phyloP scores from a whole-genome alignment of 1,140 invertebrate genomes.

The Holotrichia oblita region DNA sequence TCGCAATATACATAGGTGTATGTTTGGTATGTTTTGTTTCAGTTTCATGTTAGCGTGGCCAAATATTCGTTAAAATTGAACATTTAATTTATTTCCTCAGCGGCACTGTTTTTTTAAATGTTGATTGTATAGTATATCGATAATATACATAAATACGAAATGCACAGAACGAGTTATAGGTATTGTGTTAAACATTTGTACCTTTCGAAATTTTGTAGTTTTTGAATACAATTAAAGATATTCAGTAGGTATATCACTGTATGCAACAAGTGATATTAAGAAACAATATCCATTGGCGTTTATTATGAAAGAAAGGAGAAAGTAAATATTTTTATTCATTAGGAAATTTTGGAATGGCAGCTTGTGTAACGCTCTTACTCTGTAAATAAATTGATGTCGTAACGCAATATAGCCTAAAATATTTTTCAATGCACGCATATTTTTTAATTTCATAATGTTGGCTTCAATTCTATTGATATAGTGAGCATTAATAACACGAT shows the following conservation, averaged over 20 bases:
- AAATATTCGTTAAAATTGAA: too few species aligned
- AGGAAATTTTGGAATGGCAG: conserved; percentile 21
- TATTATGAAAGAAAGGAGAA: conserved; percentile 37
- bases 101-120: too few species aligned
- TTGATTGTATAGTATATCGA: too few species aligned
- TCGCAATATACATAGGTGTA: too few species aligned
- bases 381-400: conserved; percentile 18
- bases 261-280: background rate
- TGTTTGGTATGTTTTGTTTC: too few species aligned
- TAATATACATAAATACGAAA: too few species aligned
- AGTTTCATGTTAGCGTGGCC: too few species aligned
- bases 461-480: background rate
- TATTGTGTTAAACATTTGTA: too few species aligned
- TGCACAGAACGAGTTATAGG: too few species aligned
- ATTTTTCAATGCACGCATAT: background rate
- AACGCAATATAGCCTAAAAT: background rate
- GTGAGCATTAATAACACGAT: background rate
- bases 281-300: conserved; percentile 25
- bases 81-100: too few species aligned
- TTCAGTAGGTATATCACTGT: background rate
- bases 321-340: conserved; percentile 31
- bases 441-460: conserved; percentile 4
- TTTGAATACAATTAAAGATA: background rate
- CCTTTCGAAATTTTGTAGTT: too few species aligned
- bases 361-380: conserved; percentile 1